Evolutionary conservation across 1,140 invertebrate species (phyloP), one percentile per base, ranked within the genome.

Genomic region (Tenebrio molitor): DNA sequence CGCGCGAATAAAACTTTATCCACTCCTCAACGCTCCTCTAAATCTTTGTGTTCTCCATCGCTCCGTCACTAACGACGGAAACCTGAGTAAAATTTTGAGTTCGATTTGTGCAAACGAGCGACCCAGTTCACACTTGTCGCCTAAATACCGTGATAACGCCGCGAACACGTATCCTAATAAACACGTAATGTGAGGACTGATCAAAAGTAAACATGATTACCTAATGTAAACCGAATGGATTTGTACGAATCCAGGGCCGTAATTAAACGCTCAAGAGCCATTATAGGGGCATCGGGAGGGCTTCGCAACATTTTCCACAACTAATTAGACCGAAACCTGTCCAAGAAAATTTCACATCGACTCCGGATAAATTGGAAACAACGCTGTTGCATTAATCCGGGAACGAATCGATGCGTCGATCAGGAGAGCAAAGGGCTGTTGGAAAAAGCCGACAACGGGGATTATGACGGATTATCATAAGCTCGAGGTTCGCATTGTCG

Each of bases 391-490:
- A 41, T 41, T 41, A 41, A 62, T 5, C 16, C n/a, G 12, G 53
- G 29, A 62, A 62, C 29, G 29, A 62, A 62, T 62, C 53, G 10
- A 29, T 62, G 46, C 29, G 53, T 29, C 53, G 29, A 62, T 62
- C 53, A 62, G 29, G 17, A 17, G 19, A 29, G 21, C 53, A 16
- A 2, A 25, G 46, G 16, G 46, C 21, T 62, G 4, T 5, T 23
- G 58, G 34, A 69, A 70, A 70, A 70, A 41, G 33, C 36, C 58
- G 68, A 70, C 68, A 70, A 70, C 63, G 41, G 46, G 63, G 68
- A 70, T 70, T 70, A 70, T 70, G 50, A 70, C 68, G 63, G 68
- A 70, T 70, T 70, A 70, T 70, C 44, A 70, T 70, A 70, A 70
- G 62, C 68, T 70, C 50, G 58, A 17, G 36, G 68, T 70, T 41